Percentiles rank a stretch among this genome's conserved stretches.
Conservation (phyloP, 2,888 invertebrate genomes). For the Spodoptera littoralis region DNA sequence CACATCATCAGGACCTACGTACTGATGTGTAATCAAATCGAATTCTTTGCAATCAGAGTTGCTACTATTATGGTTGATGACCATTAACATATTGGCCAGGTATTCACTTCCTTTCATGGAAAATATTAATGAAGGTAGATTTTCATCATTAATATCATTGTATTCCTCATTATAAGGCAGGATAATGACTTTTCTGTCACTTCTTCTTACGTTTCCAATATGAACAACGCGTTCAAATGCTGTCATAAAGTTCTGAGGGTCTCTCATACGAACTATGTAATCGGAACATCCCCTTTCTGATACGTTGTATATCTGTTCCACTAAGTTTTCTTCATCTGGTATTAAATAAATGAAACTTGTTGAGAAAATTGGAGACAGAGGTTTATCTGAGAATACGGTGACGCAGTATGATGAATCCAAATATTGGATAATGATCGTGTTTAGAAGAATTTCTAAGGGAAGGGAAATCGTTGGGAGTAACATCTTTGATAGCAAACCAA, state of each 20-base stretch:
- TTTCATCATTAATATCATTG: constrained; percentile 42
- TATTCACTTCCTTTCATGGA: constrained; percentile 71
- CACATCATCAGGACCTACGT: constrained; percentile 69
- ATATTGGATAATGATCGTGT: constrained; percentile 70
- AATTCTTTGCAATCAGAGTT: constrained; percentile 62
- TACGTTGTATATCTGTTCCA: constrained; percentile 66
- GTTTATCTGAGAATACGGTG: constrained; percentile 72
- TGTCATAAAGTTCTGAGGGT: constrained; percentile 76
- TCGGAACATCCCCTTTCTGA: constrained; percentile 85
- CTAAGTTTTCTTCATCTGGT: constrained; percentile 61
- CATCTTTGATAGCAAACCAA: constrained; percentile 28
- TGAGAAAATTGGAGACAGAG: constrained; percentile 59
- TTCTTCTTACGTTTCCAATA: constrained; percentile 76
- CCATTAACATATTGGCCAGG: constrained; percentile 75
- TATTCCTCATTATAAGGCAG: constrained; percentile 62
- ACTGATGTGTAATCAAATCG: constrained; percentile 81
- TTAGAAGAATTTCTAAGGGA: constrained; percentile 75
- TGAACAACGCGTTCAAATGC: constrained; percentile 78
- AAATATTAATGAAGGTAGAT: constrained; percentile 64
- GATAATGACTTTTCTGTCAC: constrained; percentile 82
- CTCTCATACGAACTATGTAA: constrained; percentile 75
- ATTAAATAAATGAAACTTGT: constrained; percentile 64
- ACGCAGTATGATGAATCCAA: constrained; percentile 74
- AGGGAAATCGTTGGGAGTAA: constrained; percentile 37
- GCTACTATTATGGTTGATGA: constrained; percentile 53